phyloP scores from a whole-genome alignment of 2,113 vertebrate species.

The Petroica traversi region DNA sequence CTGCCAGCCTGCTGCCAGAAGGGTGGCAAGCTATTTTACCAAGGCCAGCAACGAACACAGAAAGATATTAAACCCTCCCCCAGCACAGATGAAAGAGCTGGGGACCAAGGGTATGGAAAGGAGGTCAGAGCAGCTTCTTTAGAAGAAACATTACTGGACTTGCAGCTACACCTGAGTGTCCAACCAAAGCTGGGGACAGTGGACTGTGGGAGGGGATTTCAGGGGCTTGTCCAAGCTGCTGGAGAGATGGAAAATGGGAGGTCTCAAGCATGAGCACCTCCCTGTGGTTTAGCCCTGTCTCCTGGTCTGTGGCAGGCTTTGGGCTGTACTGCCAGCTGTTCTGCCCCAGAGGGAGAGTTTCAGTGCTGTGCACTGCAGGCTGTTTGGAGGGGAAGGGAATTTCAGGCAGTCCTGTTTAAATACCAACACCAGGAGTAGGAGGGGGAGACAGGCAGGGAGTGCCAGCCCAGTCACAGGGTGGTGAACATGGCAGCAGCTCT shows the following conservation, averaged over 20 bases:
- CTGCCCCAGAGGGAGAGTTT: background rate
- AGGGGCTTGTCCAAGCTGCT: background rate
- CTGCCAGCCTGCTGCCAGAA: background rate
- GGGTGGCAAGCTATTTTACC: background rate
- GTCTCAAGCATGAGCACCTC: background rate
- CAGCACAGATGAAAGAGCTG: background rate
- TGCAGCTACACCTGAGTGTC: background rate
- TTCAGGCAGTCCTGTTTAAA: background rate
- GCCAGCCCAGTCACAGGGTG: background rate
- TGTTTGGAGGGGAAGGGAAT: background rate
- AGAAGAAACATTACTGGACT: background rate
- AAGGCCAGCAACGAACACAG: background rate
- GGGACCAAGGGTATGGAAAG: background rate
- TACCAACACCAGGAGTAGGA: background rate
- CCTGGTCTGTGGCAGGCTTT: background rate
- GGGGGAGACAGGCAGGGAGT: background rate
- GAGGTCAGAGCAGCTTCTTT: background rate
- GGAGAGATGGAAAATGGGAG: background rate
- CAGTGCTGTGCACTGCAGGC: background rate
- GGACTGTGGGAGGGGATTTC: background rate
- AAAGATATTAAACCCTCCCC: background rate
- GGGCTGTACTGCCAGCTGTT: fast-evolving
- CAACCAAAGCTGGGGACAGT: fast-evolving
- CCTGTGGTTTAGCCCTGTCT: background rate
- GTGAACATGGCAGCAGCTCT: background rate